Conservation (phyloP, 2,888 invertebrate species). For the Melanostoma mellinum region DNA sequence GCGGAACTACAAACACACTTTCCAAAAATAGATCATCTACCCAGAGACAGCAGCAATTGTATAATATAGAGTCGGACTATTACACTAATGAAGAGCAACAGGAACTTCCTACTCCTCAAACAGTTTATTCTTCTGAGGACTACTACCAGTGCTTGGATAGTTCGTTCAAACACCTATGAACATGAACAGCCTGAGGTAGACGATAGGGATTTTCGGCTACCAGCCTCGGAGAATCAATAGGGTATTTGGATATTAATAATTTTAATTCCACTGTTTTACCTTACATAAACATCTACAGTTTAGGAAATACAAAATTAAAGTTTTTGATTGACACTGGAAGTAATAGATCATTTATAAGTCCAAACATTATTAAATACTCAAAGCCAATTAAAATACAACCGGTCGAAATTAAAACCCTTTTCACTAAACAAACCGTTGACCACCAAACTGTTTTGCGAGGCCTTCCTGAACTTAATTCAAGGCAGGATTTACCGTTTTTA, state of each 20-base stretch:
- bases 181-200: conserved; percentile 18
- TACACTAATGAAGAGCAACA: background rate
- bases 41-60: background rate
- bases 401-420: conserved; percentile 34
- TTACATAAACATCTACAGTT: conserved; percentile 27
- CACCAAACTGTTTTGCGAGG: conserved; percentile 3
- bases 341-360: conserved; percentile 53
- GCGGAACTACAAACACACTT: background rate
- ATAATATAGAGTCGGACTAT: background rate
- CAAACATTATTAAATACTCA: conserved; percentile 11
- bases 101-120: background rate
- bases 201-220: conserved; percentile 56
- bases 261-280: conserved; percentile 35
- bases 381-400: conserved; percentile 21
- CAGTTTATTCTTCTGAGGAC: background rate
- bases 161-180: background rate
- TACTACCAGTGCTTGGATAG: background rate
- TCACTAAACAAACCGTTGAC: background rate
- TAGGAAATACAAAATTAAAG: too few relatives aligned
- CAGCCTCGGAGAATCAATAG: conserved; percentile 55
- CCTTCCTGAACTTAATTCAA: conserved; percentile 2
- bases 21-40: background rate
- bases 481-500: background rate
- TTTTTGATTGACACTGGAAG: too few relatives aligned
- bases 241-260: conserved; percentile 60